phyloP scores from a whole-genome alignment of 2,888 invertebrate species.

The Ethmia dodecea region DNA sequence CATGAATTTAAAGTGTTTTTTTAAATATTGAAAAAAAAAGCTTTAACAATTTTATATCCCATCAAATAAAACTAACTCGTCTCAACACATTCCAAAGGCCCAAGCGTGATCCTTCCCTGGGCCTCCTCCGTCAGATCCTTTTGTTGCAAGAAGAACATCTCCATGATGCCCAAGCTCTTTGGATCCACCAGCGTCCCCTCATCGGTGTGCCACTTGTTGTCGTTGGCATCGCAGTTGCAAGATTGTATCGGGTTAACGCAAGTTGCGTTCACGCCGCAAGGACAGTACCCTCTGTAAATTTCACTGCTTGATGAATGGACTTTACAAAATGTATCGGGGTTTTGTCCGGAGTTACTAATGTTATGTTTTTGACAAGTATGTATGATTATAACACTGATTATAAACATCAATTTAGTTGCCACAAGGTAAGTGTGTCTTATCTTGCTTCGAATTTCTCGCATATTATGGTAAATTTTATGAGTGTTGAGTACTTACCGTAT shows the following conservation, averaged over 20 bases:
- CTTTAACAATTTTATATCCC: too few species aligned
- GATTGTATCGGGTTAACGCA: conserved; percentile 89
- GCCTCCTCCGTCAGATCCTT: conserved; percentile 89
- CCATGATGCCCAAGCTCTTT: conserved; percentile 90
- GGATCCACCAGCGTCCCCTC: conserved; percentile 90
- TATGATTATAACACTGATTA: too few species aligned
- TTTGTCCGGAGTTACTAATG: too few species aligned
- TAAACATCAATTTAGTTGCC: too few species aligned
- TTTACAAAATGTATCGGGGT: too few species aligned
- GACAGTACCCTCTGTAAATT: conserved; percentile 81
- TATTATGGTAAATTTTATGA: too few species aligned
- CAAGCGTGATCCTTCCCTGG: conserved; percentile 91
- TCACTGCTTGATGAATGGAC: conserved; percentile 20
- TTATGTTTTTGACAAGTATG: too few species aligned
- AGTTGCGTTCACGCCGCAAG: conserved; percentile 86
- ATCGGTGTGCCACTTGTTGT: conserved; percentile 92
- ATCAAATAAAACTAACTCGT: conserved; percentile 87
- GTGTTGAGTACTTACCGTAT: too few species aligned
- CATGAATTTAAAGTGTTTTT: too few species aligned
- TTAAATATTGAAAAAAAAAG: too few species aligned
- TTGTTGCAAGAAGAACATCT: conserved; percentile 94
- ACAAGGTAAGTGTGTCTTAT: too few species aligned
- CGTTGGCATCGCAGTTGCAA: conserved; percentile 94
- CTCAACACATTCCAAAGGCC: conserved; percentile 95
- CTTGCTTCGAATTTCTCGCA: too few species aligned